Evolutionary conservation across 2,888 invertebrate species (phyloP).

Genomic region (Netelia inedita): DNA sequence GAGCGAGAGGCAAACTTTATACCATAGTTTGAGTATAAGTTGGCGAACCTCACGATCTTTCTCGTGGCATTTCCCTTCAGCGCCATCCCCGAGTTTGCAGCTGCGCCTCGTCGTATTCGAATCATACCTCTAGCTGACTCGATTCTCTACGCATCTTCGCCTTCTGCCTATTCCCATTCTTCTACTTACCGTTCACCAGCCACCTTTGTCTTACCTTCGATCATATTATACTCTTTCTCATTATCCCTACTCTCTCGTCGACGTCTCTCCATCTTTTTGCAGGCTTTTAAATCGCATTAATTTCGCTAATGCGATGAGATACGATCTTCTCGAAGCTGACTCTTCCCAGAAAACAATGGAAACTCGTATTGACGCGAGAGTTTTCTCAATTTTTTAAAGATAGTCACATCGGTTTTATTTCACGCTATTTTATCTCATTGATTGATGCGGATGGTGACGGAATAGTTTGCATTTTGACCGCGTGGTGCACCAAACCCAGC

Average conservation of each 20-base stretch:
- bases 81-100: conserved; percentile 6
- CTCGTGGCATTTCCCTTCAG: conserved; percentile 6
- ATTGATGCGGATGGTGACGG: no score
- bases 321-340: not conserved
- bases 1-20: conserved; percentile 39
- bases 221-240: not conserved
- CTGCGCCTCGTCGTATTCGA: not conserved
- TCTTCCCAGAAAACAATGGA: conserved; percentile 40
- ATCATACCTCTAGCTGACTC: not conserved
- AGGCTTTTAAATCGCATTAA: conserved; percentile 1
- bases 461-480: no score
- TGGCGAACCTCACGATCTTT: conserved; percentile 31
- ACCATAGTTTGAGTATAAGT: conserved; percentile 30
- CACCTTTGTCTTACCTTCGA: not conserved
- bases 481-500: no score
- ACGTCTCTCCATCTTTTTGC: conserved; percentile 32
- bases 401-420: not conserved
- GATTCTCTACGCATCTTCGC: not conserved
- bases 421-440: no score
- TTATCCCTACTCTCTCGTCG: not conserved
- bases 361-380: not conserved
- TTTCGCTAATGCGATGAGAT: not conserved
- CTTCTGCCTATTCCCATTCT: not conserved
- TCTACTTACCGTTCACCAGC: not conserved
- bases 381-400: not conserved